Percentiles rank a stretch among this genome's conserved stretches.
Conservation (phyloP, 2,797 vertebrate species). For the Clarias fuscus region DNA sequence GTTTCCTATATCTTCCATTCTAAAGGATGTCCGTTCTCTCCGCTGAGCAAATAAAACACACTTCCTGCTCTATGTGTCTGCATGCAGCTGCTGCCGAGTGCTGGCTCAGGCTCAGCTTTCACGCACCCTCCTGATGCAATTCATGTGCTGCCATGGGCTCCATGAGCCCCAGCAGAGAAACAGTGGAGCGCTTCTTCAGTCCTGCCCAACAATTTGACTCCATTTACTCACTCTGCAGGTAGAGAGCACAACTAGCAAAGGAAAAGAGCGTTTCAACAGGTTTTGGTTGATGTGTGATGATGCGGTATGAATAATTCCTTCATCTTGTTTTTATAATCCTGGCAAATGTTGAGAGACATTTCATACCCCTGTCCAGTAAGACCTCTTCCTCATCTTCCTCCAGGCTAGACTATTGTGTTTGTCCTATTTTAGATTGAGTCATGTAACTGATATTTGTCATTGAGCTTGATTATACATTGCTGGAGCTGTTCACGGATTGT, state of each 20-base stretch:
- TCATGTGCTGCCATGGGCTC: constrained; percentile 37
- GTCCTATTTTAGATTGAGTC: not conserved
- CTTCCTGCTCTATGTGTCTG: constrained; percentile 54
- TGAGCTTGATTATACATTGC: too few species aligned
- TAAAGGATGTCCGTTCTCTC: constrained; percentile 54
- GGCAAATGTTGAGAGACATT: not conserved
- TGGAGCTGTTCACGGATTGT: not conserved
- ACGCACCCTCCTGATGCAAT: constrained; percentile 36
- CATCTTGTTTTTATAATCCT: not conserved
- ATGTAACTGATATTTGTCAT: not conserved
- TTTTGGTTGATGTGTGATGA: not conserved
- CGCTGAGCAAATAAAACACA: constrained; percentile 58
- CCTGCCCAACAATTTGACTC: constrained; percentile 5
- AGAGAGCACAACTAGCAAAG: not conserved
- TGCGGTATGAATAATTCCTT: not conserved
- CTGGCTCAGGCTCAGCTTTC: constrained; percentile 41
- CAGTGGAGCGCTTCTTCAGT: constrained; percentile 14
- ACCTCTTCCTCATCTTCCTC: not conserved
- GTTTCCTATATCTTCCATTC: constrained; percentile 54
- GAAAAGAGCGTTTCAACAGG: not conserved
- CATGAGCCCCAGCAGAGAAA: constrained; percentile 26
- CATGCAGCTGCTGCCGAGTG: constrained; percentile 48
- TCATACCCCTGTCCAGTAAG: not conserved
- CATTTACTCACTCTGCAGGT: not conserved
- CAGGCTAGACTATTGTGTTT: not conserved